A percentile compares a stretch with the other conserved stretches of the same genome.
Conservation (phyloP, 2,888 invertebrate genomes). For the Lasioglossum morio region DNA sequence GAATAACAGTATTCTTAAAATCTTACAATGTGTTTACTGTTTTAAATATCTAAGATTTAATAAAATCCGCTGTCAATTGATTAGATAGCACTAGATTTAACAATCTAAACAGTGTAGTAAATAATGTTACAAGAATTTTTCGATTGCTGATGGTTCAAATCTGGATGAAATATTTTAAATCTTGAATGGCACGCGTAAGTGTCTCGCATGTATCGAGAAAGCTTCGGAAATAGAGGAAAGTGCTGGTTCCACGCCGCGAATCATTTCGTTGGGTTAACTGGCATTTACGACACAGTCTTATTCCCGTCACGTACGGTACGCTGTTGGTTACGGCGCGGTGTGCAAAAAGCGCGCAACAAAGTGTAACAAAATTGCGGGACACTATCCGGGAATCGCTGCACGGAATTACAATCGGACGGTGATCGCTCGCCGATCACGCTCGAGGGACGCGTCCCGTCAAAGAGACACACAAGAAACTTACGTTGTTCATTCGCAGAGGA, state of each 20-base stretch:
- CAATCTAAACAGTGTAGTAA: too few relatives aligned
- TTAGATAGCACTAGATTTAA: too few relatives aligned
- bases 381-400: slow-evolving; percentile 48
- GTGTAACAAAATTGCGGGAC: slow-evolving; percentile 59
- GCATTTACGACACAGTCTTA: slow-evolving; percentile 18
- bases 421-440: slow-evolving; percentile 31
- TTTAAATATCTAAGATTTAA: too few relatives aligned
- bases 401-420: slow-evolving; percentile 46
- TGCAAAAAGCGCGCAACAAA: slow-evolving; percentile 54
- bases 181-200: too few relatives aligned
- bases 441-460: neutral
- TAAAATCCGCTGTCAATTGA: too few relatives aligned
- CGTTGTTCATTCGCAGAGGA: neutral
- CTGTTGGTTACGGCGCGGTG: slow-evolving; percentile 40
- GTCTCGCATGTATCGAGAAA: too few relatives aligned
- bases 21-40: too few relatives aligned
- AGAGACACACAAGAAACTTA: slow-evolving; percentile 16
- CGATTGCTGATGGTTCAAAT: neutral
- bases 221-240: too few relatives aligned
- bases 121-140: too few relatives aligned
- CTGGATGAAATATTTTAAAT: neutral
- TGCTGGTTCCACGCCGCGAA: slow-evolving; percentile 23
- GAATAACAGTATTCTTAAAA: too few relatives aligned
- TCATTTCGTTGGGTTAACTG: slow-evolving; percentile 55
- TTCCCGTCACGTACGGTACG: slow-evolving; percentile 55